These are phyloP conservation scores for Tinamus major DNA, from an alignment of 2,797 vertebrate species.

Conservation along the genomic window DNA sequence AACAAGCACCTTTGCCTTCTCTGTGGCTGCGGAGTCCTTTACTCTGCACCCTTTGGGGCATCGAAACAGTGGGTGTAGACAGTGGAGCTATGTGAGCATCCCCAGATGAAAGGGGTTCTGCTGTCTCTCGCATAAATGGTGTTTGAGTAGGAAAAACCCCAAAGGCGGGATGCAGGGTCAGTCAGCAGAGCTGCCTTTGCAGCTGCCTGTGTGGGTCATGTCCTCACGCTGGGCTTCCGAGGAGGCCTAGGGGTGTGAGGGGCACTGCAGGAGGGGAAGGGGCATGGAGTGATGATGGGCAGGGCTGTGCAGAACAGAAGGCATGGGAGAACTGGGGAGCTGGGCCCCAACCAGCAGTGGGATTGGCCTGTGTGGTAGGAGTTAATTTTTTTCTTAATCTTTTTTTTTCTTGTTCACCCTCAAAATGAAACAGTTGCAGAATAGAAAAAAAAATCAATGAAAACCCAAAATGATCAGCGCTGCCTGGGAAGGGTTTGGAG, in stretches of 20 bases:
- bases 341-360: neutral
- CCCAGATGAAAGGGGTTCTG: neutral
- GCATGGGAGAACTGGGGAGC: neutral
- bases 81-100: neutral
- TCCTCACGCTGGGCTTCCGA: neutral
- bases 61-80: neutral
- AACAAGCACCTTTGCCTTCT: neutral
- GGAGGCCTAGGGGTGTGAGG: neutral
- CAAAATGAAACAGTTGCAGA: neutral
- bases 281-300: neutral
- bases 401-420: neutral
- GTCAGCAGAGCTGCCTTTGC: neutral
- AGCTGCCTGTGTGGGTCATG: neutral
- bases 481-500: neutral
- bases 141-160: neutral
- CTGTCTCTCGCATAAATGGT: neutral
- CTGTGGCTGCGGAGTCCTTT: fast-evolving
- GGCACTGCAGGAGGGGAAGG: neutral
- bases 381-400: neutral
- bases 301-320: neutral
- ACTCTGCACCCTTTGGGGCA: neutral
- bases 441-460: neutral
- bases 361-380: neutral
- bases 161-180: neutral
- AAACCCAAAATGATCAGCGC: neutral